These are phyloP conservation scores for Lepilemur septentrionalis DNA, from an alignment of 2,797 vertebrate species.

Conservation along the genomic window DNA sequence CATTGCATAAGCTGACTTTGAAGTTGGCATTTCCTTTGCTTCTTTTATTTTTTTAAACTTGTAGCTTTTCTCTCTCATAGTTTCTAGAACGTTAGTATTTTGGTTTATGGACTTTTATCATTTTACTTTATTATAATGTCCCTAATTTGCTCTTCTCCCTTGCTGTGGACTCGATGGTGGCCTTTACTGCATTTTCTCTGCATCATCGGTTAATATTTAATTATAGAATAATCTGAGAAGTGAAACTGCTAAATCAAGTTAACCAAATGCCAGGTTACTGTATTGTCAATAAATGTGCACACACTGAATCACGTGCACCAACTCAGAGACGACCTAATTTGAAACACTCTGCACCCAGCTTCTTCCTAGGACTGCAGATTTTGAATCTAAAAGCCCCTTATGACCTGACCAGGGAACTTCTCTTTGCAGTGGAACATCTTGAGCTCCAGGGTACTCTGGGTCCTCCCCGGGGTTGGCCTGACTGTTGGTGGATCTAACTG, in stretches of 20 bases:
- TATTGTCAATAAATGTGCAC: neutral
- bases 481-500: neutral
- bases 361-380: neutral
- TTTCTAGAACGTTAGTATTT: neutral
- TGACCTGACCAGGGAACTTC: neutral
- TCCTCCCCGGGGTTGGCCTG: neutral
- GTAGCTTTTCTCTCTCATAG: neutral
- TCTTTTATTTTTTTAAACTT: neutral
- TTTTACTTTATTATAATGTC: neutral
- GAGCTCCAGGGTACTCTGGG: neutral
- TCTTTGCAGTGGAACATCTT: neutral
- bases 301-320: neutral
- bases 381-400: neutral
- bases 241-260: neutral
- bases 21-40: neutral
- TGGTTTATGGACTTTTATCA: neutral
- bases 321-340: neutral
- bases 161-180: neutral
- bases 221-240: neutral
- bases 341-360: neutral
- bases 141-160: neutral
- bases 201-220: neutral
- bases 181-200: neutral
- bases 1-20: neutral
- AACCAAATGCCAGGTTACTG: neutral